These are phyloP conservation scores for Vanessa tameamea DNA, from an alignment of 1,140 invertebrate genomes.

Conservation along the genomic window DNA sequence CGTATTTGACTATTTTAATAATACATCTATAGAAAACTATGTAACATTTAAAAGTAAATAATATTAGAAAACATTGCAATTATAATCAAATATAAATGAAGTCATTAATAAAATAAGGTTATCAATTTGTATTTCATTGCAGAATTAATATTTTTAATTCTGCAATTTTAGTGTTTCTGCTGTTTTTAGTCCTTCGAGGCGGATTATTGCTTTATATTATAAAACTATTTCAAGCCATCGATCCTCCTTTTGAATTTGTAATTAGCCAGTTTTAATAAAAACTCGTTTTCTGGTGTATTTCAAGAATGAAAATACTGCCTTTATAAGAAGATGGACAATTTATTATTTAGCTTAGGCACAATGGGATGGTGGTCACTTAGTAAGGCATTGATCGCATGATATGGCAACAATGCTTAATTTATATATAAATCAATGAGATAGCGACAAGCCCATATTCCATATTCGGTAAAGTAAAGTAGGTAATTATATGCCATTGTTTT, in stretches of 20 bases:
- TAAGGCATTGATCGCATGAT: conserved; percentile 40
- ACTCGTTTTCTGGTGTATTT: conserved; percentile 33
- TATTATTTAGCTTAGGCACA: conserved; percentile 46
- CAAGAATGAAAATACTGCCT: conserved; percentile 46
- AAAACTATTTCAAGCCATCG: conserved; percentile 3
- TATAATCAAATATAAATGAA: not conserved
- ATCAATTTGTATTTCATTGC: not conserved
- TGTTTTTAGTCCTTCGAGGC: not conserved
- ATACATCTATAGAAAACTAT: too few species aligned
- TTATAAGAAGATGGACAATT: conserved; percentile 38
- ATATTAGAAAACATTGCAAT: not conserved
- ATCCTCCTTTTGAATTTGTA: conserved; percentile 20
- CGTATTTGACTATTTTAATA: too few species aligned
- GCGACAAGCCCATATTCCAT: conserved; percentile 50
- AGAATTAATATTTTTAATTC: not conserved
- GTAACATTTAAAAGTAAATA: not conserved
- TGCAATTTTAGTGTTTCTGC: too few species aligned
- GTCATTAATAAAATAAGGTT: not conserved
- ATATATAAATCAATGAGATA: conserved; percentile 61
- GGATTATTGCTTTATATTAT: conserved; percentile 11
- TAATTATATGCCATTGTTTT: conserved; percentile 56
- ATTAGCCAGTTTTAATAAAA: conserved; percentile 33
- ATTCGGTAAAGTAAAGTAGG: conserved; percentile 45
- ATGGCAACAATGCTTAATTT: conserved; percentile 51
- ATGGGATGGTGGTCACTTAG: conserved; percentile 42